A percentile compares a stretch with the other conserved stretches of the same genome.
phyloP scores from a whole-genome alignment of 2,113 vertebrate genomes.

The Cercocebus atys region DNA sequence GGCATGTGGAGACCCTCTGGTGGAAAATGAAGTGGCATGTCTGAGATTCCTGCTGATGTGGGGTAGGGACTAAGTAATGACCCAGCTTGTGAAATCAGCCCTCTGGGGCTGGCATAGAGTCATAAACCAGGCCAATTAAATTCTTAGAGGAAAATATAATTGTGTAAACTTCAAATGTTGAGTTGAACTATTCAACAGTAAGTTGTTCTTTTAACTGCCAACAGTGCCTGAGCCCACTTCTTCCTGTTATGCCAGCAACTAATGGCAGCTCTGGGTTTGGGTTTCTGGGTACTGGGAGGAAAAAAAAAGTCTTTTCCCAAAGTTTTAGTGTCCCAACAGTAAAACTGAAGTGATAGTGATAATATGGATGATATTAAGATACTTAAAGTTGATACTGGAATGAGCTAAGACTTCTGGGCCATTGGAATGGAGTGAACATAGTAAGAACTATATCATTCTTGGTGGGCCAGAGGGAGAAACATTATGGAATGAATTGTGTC shows the following conservation, averaged over 20 bases:
- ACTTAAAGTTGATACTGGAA: not conserved
- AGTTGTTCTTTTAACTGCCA: slow-evolving; percentile 70
- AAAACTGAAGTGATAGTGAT: slow-evolving; percentile 15
- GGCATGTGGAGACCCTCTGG: slow-evolving; percentile 74
- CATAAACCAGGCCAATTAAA: slow-evolving; percentile 79
- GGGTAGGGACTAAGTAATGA: slow-evolving; percentile 70
- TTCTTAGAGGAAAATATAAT: slow-evolving; percentile 79
- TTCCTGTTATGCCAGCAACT: slow-evolving; percentile 39
- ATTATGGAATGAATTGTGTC: not conserved
- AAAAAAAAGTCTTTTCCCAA: not conserved
- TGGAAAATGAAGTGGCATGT: slow-evolving; percentile 68
- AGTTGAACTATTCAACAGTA: slow-evolving; percentile 68
- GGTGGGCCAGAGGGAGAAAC: not conserved
- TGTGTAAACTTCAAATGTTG: slow-evolving; percentile 77
- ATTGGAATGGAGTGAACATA: not conserved
- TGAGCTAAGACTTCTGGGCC: not conserved
- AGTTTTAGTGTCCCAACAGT: not conserved
- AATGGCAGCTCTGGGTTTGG: not conserved
- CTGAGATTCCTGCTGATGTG: slow-evolving; percentile 71
- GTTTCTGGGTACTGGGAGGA: not conserved
- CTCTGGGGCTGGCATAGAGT: slow-evolving; percentile 74
- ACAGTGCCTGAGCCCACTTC: not conserved
- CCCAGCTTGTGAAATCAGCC: slow-evolving; percentile 76
- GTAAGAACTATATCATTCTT: not conserved
- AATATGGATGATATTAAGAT: not conserved